Evolutionary conservation across 2,888 invertebrate genomes (phyloP).

Genomic region (Aricia artaxerxes): DNA sequence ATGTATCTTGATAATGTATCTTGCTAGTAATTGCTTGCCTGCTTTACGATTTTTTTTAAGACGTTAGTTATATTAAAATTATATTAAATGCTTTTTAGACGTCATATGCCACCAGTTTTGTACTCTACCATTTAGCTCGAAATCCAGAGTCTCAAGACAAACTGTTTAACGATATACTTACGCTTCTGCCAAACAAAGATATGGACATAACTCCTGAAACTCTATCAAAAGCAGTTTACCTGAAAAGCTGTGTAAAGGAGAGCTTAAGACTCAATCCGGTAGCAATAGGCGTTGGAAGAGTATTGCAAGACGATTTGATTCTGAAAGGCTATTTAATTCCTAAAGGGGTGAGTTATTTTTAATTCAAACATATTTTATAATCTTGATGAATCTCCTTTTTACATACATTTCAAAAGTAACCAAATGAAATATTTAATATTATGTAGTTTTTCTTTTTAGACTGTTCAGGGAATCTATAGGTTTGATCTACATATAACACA

Average conservation of each 20-base stretch:
- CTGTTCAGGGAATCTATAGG: too few species aligned
- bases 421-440: too few species aligned
- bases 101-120: constrained; percentile 87
- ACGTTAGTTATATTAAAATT: not conserved
- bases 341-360: constrained; percentile 81
- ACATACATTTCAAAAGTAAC: too few species aligned
- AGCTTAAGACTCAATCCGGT: constrained; percentile 90
- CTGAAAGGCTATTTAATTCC: constrained; percentile 88
- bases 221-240: constrained; percentile 83
- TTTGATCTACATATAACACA: too few species aligned
- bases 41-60: not conserved
- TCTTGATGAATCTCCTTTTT: too few species aligned
- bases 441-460: too few species aligned
- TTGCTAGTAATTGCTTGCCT: not conserved
- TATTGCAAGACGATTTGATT: constrained; percentile 84
- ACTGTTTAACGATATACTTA: constrained; percentile 82
- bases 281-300: constrained; percentile 89
- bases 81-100: constrained; percentile 73
- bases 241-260: constrained; percentile 92
- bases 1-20: too few species aligned
- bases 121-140: constrained; percentile 88
- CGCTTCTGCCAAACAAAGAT: constrained; percentile 76
- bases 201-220: constrained; percentile 80
- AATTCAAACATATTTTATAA: too few species aligned
- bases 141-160: constrained; percentile 85